These are phyloP conservation scores for Netelia inedita DNA, from an alignment of 2,888 invertebrate species.

Conservation along the genomic window DNA sequence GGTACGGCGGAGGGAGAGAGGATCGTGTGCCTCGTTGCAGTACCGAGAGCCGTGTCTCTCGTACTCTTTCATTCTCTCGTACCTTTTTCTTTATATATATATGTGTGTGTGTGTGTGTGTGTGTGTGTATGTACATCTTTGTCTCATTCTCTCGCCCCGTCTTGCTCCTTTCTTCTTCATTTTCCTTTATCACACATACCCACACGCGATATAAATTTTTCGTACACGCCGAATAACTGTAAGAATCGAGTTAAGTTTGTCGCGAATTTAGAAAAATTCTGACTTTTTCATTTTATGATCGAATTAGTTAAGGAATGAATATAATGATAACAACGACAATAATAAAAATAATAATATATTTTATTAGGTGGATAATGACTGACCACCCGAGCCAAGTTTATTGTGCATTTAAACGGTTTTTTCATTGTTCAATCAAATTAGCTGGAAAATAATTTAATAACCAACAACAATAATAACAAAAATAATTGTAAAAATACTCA, in stretches of 20 bases:
- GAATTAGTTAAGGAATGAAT: too few species aligned
- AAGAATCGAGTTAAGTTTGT: too few species aligned
- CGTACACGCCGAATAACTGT: too few species aligned
- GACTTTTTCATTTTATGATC: constrained; percentile 70
- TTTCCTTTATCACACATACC: constrained; percentile 24
- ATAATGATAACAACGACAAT: too few species aligned
- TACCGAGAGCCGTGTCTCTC: constrained; percentile 43
- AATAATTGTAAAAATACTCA: too few species aligned
- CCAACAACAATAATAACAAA: too few species aligned
- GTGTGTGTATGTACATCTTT: not conserved
- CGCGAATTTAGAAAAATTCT: constrained; percentile 3
- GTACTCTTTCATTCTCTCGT: constrained; percentile 42
- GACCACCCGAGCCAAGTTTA: too few species aligned
- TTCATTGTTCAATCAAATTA: too few species aligned
- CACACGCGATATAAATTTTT: constrained; percentile 14
- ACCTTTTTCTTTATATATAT: constrained; percentile 13
- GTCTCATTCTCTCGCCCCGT: constrained; percentile 43
- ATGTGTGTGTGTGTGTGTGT: not conserved
- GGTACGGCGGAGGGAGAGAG: constrained; percentile 29
- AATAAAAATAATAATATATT: too few species aligned
- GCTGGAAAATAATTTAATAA: too few species aligned
- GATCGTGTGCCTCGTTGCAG: constrained; percentile 49
- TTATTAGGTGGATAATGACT: too few species aligned
- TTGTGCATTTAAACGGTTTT: too few species aligned
- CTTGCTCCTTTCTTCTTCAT: constrained; percentile 49